Evolutionary conservation across 2,113 vertebrate genomes (phyloP).

Genomic region (Nannobrachium achirus): DNA sequence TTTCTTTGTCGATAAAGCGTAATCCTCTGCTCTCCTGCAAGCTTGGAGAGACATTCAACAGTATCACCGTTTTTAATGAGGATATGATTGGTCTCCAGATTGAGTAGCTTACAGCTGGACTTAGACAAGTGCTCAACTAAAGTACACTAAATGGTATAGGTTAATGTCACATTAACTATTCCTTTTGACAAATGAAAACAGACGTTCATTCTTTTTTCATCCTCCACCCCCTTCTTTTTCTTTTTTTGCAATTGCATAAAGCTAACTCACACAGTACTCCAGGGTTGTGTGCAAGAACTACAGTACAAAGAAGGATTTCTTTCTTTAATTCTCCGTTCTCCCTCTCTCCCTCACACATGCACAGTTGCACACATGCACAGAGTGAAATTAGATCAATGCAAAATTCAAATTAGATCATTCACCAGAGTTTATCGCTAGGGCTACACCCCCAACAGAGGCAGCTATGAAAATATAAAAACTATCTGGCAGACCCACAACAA

Average conservation of each 20-base stretch:
- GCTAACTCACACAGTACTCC: not conserved
- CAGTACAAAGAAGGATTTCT: too few relatives aligned
- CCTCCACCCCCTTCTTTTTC: not conserved
- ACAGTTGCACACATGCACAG: not conserved
- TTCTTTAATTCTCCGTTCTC: too few relatives aligned
- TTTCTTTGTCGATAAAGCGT: slow-evolving; percentile 52
- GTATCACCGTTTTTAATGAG: slow-evolving; percentile 65
- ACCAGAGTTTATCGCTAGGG: slow-evolving; percentile 4
- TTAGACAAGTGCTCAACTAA: slow-evolving; percentile 57
- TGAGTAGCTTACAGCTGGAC: slow-evolving; percentile 58
- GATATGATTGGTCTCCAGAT: slow-evolving; percentile 60
- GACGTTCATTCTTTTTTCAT: slow-evolving; percentile 5
- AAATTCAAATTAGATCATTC: slow-evolving; percentile 6
- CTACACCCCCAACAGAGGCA: not conserved
- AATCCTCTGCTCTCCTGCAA: slow-evolving; percentile 55
- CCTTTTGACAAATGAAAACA: slow-evolving; percentile 21
- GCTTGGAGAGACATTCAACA: slow-evolving; percentile 54
- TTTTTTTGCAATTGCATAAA: slow-evolving; percentile 6
- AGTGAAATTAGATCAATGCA: slow-evolving; percentile 11
- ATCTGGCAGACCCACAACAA: slow-evolving; percentile 20
- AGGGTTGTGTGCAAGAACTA: too few relatives aligned
- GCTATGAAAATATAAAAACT: not conserved
- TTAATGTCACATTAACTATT: slow-evolving; percentile 60
- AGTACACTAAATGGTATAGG: slow-evolving; percentile 64
- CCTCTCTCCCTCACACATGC: not conserved